Base-by-base conservation (phyloP, 2,888 invertebrate genomes). In the Hofmannophila pseudospretella region DNA sequence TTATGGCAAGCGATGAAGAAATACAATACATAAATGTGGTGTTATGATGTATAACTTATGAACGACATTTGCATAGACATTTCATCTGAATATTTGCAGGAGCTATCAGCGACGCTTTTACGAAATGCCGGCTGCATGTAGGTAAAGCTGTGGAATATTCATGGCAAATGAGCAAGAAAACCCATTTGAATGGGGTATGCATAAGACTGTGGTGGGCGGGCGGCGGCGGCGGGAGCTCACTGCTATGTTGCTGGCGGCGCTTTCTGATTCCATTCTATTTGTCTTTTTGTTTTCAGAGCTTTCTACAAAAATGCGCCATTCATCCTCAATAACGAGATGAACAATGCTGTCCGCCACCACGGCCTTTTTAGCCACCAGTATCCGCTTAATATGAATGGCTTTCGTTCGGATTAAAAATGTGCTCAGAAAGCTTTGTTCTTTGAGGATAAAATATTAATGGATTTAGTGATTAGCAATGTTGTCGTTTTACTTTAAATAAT, bases 351-450 rank as follows among this genome's bases (percentile, higher is more conserved):
- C 32, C 20, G 25, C 13, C 44, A 40, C 42, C 41, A 35, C 31
- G 39, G 35, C 34, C 37, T 45, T 45, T 47, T 49, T 44, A 36
- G 36, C 20, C 38, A 13, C 30, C 28, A 37, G 36, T 39, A 41
- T 48, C 49, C 49, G 46, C 44, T 50, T 56, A 47, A 50, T 50
- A 50, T 49, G 35, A 50, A 53, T 49, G 37, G 44, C 38, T 42
- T 35, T 49, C 38, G 44, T 40, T 38, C 32, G 35, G 44, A 47
- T 47, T 47, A 32, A 46, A 47, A 44, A 51, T 29, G 14, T 30
- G 12, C 31, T 34, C 22, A 30, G 4, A 8, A n/a, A 1, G 40
- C 37, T 41, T 41, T 38, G 35, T 41, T 37, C 13, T n/a, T n/a
- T n/a, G n/a, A n/a, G n/a, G n/a, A n/a, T n/a, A n/a, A n/a, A n/a